Conservation (phyloP, 1,140 invertebrate species). For the Cherax destructor region DNA sequence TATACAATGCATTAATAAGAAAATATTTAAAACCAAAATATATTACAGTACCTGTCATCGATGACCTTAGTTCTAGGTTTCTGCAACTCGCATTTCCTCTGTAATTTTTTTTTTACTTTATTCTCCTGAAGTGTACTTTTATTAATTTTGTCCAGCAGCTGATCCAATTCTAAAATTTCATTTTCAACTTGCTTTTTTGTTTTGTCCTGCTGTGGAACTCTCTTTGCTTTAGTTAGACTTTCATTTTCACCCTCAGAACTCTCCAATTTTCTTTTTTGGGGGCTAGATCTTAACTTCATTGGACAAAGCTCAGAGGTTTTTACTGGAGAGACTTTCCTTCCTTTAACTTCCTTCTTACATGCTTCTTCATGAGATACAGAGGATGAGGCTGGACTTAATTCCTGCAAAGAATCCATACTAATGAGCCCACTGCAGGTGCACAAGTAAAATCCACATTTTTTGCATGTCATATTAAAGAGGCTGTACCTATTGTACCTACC, state of each 20-base stretch:
- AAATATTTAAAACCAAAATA: too few relatives aligned
- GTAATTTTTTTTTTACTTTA: background rate
- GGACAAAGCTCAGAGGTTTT: background rate
- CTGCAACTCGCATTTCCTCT: too few relatives aligned
- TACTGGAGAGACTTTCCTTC: background rate
- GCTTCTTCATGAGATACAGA: too few relatives aligned
- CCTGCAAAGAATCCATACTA: too few relatives aligned
- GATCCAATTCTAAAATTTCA: background rate
- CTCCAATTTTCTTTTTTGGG: background rate
- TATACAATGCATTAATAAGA: too few relatives aligned
- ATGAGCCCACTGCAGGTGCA: too few relatives aligned
- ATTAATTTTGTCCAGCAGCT: background rate
- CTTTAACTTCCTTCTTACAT: background rate
- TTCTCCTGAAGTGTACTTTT: background rate
- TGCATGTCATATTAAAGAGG: too few relatives aligned
- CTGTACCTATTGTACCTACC: too few relatives aligned
- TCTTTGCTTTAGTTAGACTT: background rate
- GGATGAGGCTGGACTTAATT: too few relatives aligned
- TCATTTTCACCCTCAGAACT: background rate
- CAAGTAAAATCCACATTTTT: too few relatives aligned
- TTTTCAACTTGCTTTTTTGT: background rate
- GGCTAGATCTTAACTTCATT: background rate
- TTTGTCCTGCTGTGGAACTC: background rate
- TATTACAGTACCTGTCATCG: too few relatives aligned
- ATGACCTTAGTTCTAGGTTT: too few relatives aligned